These are phyloP conservation scores for Arge pagana DNA, from an alignment of 2,888 invertebrate species.

Conservation along the genomic window DNA sequence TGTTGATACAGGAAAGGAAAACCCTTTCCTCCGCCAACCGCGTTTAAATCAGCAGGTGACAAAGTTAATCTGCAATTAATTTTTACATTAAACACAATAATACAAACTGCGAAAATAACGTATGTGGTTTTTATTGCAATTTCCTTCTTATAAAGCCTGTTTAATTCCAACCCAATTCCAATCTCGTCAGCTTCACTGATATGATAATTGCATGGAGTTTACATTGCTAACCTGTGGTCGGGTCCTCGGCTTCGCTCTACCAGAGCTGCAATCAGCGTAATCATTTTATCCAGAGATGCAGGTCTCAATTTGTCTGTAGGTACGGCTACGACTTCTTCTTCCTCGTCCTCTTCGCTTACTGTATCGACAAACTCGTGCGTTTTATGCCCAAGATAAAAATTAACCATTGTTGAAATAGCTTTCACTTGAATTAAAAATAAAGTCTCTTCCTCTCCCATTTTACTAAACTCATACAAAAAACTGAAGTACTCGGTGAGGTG, in stretches of 20 bases:
- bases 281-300: slow-evolving; percentile 94
- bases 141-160: too few relatives aligned
- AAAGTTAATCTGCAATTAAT: slow-evolving; percentile 72
- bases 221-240: slow-evolving; percentile 61
- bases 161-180: too few relatives aligned
- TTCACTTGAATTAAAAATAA: slow-evolving; percentile 84
- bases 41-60: slow-evolving; percentile 77
- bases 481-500: slow-evolving; percentile 93
- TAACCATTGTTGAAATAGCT: slow-evolving; percentile 87
- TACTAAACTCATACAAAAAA: slow-evolving; percentile 89
- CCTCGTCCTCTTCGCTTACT: slow-evolving; percentile 75
- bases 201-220: too few relatives aligned
- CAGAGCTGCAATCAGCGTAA: slow-evolving; percentile 83
- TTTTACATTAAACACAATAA: too few relatives aligned
- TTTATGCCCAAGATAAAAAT: slow-evolving; percentile 89
- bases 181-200: too few relatives aligned
- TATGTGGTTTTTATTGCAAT: too few relatives aligned
- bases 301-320: slow-evolving; percentile 81
- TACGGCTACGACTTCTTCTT: slow-evolving; percentile 68
- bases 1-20: slow-evolving; percentile 94
- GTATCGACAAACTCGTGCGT: slow-evolving; percentile 73
- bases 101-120: too few relatives aligned
- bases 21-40: slow-evolving; percentile 87
- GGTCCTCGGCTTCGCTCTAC: slow-evolving; percentile 87
- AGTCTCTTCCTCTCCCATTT: slow-evolving; percentile 93